A percentile compares a stretch with the other conserved stretches of the same genome.
Conservation (phyloP, 2,888 invertebrate genomes). For the Osedax frankpressi region DNA sequence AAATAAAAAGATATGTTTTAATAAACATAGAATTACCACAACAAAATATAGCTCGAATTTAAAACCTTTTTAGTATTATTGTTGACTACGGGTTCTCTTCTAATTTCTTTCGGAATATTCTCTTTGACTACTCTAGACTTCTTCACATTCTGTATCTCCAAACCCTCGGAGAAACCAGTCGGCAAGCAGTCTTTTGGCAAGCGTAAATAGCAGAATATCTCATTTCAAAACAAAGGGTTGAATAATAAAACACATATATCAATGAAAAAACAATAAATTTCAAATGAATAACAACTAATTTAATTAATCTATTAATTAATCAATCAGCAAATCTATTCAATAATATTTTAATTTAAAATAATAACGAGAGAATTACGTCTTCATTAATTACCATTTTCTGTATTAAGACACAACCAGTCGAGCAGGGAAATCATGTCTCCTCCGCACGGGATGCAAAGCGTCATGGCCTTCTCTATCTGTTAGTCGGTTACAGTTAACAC, state of each 20-base stretch:
- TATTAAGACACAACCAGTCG: slow-evolving; percentile 44
- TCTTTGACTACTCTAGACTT: no score
- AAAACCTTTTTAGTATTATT: no score
- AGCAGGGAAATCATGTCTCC: slow-evolving; percentile 41
- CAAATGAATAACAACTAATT: not conserved
- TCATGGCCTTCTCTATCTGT: slow-evolving; percentile 40
- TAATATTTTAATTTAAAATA: not conserved
- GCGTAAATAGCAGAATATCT: no score
- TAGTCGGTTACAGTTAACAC: no score
- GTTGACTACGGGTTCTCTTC: no score
- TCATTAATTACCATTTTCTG: slow-evolving; percentile 34
- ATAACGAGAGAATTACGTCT: not conserved
- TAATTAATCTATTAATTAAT: not conserved
- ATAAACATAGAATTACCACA: no score
- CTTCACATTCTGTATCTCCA: not conserved
- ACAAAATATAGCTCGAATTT: no score
- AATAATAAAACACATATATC: no score
- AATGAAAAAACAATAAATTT: no score
- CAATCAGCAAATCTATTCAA: not conserved
- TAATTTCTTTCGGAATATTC: no score
- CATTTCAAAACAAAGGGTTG: no score
- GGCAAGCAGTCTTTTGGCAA: not conserved
- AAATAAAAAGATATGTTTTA: no score
- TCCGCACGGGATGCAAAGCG: slow-evolving; percentile 34
- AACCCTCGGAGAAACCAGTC: not conserved